These are phyloP conservation scores for Dipus sagitta DNA, from an alignment of 2,797 vertebrate genomes.

Conservation along the genomic window DNA sequence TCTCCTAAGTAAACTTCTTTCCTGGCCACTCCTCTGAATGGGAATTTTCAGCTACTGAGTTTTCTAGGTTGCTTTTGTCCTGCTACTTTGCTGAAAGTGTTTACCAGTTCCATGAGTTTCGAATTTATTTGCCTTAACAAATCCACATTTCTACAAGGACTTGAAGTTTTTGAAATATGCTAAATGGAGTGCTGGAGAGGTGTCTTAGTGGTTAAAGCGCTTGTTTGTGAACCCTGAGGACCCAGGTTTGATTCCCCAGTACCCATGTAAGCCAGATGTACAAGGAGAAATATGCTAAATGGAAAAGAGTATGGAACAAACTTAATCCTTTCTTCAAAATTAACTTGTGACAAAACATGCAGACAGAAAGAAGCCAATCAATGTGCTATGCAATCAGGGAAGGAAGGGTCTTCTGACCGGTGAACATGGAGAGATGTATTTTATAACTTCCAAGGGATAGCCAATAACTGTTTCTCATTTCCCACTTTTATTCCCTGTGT, in stretches of 20 bases:
- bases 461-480: constrained; percentile 24
- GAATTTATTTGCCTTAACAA: neutral
- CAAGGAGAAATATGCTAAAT: no score
- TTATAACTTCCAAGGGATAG: constrained; percentile 14
- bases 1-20: neutral
- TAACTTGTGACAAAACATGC: constrained; percentile 69
- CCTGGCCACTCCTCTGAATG: neutral
- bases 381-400: constrained; percentile 29
- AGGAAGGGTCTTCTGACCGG: constrained; percentile 22
- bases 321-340: constrained; percentile 52
- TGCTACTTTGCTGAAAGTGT: neutral
- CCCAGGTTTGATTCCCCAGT: no score
- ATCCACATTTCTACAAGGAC: neutral
- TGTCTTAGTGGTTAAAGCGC: no score
- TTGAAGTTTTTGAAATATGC: neutral
- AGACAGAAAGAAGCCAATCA: constrained; percentile 56
- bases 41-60: neutral
- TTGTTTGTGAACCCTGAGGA: no score
- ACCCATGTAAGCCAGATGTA: no score
- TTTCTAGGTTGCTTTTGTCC: neutral
- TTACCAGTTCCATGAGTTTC: neutral
- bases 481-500: constrained; percentile 17
- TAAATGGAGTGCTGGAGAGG: neutral
- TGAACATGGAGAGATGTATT: neutral
- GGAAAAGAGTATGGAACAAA: neutral